These are phyloP conservation scores for Chelmon rostratus DNA, from an alignment of 2,797 vertebrate genomes.

Conservation along the genomic window DNA sequence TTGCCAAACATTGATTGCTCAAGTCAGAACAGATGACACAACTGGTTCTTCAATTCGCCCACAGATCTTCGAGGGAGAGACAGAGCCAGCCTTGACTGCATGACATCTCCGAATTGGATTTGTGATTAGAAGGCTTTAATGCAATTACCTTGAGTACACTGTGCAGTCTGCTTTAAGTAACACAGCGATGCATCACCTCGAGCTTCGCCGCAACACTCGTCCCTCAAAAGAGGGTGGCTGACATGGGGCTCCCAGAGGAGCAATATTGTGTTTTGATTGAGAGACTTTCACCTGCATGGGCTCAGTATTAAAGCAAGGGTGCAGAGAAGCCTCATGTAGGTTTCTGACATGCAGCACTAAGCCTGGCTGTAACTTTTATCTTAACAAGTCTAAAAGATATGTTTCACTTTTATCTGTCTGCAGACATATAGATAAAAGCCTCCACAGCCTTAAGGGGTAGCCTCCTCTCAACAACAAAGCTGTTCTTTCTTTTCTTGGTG, in stretches of 20 bases:
- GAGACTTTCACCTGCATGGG: conserved; percentile 39
- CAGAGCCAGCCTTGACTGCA: conserved; percentile 58
- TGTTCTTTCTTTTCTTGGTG: not conserved
- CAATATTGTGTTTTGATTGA: conserved; percentile 56
- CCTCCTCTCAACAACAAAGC: not conserved
- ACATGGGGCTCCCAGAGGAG: conserved; percentile 47
- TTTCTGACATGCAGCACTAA: conserved; percentile 25
- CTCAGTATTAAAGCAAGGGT: conserved; percentile 22
- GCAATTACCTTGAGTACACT: conserved; percentile 80
- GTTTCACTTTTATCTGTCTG: not conserved
- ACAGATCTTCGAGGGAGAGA: conserved; percentile 53
- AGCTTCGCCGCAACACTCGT: conserved; percentile 47
- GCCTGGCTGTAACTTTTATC: not conserved
- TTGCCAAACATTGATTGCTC: conserved; percentile 78
- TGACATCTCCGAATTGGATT: conserved; percentile 81
- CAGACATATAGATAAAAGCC: not conserved
- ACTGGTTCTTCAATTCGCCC: conserved; percentile 48
- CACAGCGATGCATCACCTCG: conserved; percentile 65
- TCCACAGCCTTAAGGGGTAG: not conserved
- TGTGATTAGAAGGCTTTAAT: conserved; percentile 81
- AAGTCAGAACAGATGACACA: conserved; percentile 72
- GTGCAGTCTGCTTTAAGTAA: conserved; percentile 62
- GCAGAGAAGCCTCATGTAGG: not conserved
- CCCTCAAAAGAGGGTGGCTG: conserved; percentile 35
- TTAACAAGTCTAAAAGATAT: not conserved